phyloP scores from a whole-genome alignment of 2,797 vertebrate species.

The Scolopax bukidnonensis region DNA sequence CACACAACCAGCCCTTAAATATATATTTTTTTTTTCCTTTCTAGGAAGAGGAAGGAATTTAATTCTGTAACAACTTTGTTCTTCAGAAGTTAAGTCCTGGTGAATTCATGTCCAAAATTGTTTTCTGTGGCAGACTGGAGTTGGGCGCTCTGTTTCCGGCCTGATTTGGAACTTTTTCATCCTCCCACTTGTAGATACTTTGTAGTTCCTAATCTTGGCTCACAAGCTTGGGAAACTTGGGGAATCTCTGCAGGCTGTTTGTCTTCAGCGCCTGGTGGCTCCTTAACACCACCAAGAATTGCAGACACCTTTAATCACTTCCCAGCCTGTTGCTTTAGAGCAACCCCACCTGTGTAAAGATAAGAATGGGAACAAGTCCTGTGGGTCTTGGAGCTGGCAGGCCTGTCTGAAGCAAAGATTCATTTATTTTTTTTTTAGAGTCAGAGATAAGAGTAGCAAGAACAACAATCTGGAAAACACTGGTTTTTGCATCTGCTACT shows the following conservation, averaged over 20 bases:
- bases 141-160: neutral
- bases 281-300: rapidly evolving
- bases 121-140: neutral
- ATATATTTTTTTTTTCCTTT: neutral
- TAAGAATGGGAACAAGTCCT: neutral
- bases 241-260: neutral
- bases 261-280: neutral
- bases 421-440: neutral
- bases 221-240: neutral
- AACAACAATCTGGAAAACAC: neutral
- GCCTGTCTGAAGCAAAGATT: neutral
- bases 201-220: neutral
- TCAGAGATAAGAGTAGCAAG: neutral
- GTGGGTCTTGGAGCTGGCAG: rapidly evolving
- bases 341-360: neutral
- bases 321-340: neutral
- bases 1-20: neutral
- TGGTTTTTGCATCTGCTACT: neutral
- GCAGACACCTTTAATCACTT: neutral
- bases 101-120: neutral
- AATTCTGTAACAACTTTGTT: neutral
- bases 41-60: neutral
- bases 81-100: neutral
- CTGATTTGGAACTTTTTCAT: neutral
- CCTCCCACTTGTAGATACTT: neutral